Evolutionary conservation across 2,113 vertebrate genomes (phyloP).

Genomic region (Cheilinus undulatus): DNA sequence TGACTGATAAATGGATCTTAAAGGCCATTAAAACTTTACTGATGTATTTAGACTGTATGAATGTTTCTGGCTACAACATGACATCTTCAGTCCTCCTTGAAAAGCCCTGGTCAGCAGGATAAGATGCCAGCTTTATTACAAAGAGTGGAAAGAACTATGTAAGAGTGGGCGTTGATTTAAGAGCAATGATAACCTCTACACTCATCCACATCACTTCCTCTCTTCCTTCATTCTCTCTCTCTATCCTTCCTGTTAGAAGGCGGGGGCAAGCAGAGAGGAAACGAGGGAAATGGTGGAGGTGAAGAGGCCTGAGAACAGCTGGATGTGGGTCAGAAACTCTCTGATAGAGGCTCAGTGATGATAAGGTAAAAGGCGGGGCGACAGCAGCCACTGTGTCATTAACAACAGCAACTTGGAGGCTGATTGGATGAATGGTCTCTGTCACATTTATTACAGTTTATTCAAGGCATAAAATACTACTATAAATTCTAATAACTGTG

Average conservation of each 20-base stretch:
- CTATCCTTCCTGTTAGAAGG: conserved; percentile 17
- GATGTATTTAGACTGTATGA: too few species aligned
- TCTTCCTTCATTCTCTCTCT: background rate
- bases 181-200: background rate
- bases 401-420: too few species aligned
- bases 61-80: too few species aligned
- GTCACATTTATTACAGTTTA: too few species aligned
- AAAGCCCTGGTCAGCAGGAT: too few species aligned
- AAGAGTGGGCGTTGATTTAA: background rate
- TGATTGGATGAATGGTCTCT: too few species aligned
- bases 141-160: background rate
- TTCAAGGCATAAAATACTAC: too few species aligned
- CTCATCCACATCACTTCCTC: background rate
- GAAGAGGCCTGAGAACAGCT: conserved; percentile 44
- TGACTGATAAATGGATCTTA: too few species aligned
- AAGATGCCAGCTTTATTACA: too few species aligned
- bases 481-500: too few species aligned
- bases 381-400: background rate
- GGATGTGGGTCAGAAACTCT: conserved; percentile 21
- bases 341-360: background rate
- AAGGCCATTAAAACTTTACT: too few species aligned
- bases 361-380: background rate
- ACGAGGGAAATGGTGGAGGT: conserved; percentile 13
- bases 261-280: conserved; percentile 23
- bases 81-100: too few species aligned